Base-by-base conservation (phyloP, 2,113 vertebrate genomes). In the Anhinga rufa region DNA sequence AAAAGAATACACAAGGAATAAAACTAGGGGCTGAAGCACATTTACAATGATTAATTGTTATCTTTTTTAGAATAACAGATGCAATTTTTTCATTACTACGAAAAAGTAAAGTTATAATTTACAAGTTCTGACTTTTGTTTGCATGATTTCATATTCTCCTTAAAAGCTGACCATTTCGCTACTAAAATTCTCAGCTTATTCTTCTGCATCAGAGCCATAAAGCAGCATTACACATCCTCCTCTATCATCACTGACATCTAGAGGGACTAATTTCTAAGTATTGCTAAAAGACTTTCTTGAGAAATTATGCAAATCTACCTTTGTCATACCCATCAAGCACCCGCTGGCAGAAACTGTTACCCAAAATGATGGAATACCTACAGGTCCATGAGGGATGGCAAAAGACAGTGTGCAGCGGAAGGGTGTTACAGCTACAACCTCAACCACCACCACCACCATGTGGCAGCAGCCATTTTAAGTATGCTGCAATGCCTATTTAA, bases 391-490 rank as follows among this genome's bases (percentile, higher is more conserved):
- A 69, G 68, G 81, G 61, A 64, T 62, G 48, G 68, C 38, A 78
- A 29, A 38, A 49, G 40, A 40, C 55, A 69, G 31, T 4, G 18
- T 18, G 71, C 34, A 58, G 55, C 21, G n/a, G 25, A 36, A 82
- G 49, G 62, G 10, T 21, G 49, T 10, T 11, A 22, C 34, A 66
- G 76, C 64, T 54, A 40, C 82, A 66, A 34, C 48, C 74, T 92
- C 80, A 44, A 40, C 22, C 57, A 31, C 52, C 88, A 60, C n/a
- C 82, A 85, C 16, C 86, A 65, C 66, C 69, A 52, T 9, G 58
- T 58, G 88, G 76, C 90, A 96, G 88, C 69, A 91, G 91, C 83
- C 93, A 92, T 75, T 86, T 91, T 64, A 52, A 86, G 52, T 52
- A 61, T 0, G 1, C 79, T 90, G 86, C 71, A 75, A 11, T 6